Evolutionary conservation across 2,888 invertebrate genomes (phyloP).

Genomic region (Creontiades dilutus): DNA sequence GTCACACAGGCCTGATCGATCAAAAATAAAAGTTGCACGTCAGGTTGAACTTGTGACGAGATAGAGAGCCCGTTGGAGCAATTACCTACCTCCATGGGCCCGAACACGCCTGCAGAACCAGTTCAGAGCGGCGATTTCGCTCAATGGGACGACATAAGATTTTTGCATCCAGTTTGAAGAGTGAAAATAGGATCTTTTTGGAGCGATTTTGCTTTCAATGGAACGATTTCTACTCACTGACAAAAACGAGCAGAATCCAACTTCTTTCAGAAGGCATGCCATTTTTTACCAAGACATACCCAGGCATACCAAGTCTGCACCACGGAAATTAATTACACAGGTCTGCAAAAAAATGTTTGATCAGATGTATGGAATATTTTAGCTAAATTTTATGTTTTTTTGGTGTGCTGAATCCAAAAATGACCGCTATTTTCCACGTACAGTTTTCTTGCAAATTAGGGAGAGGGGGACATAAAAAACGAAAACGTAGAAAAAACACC

Average conservation of each 20-base stretch:
- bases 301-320: no score
- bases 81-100: background rate
- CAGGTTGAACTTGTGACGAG: background rate
- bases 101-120: background rate
- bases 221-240: background rate
- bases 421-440: no score
- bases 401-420: no score
- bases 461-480: no score
- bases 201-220: slow-evolving; percentile 4
- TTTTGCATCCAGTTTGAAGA: slow-evolving; percentile 27
- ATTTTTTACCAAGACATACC: no score
- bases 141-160: background rate
- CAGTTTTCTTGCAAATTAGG: no score
- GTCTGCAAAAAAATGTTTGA: no score
- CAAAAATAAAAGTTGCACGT: slow-evolving; percentile 13
- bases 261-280: background rate
- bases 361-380: no score
- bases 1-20: background rate
- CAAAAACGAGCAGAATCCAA: background rate
- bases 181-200: slow-evolving; percentile 15
- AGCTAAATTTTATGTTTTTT: no score
- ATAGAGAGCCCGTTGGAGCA: background rate
- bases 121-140: background rate
- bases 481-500: no score
- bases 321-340: no score